A percentile compares a stretch with the other conserved stretches of the same genome.
Evolutionary conservation across 2,888 invertebrate species (phyloP).

Genomic region (Drosophila imparisetae): DNA sequence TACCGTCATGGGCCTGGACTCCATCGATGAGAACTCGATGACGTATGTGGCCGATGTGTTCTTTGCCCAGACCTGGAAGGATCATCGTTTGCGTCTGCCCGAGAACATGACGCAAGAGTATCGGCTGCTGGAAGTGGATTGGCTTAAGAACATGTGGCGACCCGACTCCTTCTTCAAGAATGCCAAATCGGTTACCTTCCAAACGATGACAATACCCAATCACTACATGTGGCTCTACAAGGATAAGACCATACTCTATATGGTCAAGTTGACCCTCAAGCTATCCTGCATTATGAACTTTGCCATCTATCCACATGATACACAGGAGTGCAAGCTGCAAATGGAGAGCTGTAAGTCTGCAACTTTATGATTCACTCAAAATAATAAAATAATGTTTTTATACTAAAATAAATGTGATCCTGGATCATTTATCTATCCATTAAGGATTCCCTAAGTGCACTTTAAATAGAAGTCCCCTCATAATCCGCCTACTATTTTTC

Average conservation of each 20-base stretch:
- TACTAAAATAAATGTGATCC: not conserved
- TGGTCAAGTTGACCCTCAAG: conserved; percentile 93
- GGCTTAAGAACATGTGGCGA: conserved; percentile 96
- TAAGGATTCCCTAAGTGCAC: not conserved
- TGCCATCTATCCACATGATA: conserved; percentile 96
- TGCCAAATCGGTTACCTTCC: conserved; percentile 96
- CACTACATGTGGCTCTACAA: conserved; percentile 96
- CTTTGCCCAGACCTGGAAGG: conserved; percentile 97
- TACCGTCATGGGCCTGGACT: conserved; percentile 97
- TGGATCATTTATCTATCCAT: not conserved
- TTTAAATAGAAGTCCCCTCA: not conserved
- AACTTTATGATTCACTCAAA: not conserved
- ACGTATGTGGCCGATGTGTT: conserved; percentile 96
- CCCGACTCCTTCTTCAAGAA: conserved; percentile 98
- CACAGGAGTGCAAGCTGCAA: conserved; percentile 96
- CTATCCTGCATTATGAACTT: conserved; percentile 98
- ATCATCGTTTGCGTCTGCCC: conserved; percentile 92
- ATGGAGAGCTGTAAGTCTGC: conserved; percentile 95
- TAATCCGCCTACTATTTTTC: not conserved
- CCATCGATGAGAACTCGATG: conserved; percentile 98
- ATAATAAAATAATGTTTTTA: not conserved
- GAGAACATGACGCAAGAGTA: conserved; percentile 97
- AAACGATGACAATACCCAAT: conserved; percentile 97
- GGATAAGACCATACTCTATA: conserved; percentile 93
- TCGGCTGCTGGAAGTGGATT: conserved; percentile 93